Percentiles rank a stretch among this genome's conserved stretches.
Evolutionary conservation across 1,140 invertebrate genomes (phyloP).

Genomic region (Polypedilum pembai): DNA sequence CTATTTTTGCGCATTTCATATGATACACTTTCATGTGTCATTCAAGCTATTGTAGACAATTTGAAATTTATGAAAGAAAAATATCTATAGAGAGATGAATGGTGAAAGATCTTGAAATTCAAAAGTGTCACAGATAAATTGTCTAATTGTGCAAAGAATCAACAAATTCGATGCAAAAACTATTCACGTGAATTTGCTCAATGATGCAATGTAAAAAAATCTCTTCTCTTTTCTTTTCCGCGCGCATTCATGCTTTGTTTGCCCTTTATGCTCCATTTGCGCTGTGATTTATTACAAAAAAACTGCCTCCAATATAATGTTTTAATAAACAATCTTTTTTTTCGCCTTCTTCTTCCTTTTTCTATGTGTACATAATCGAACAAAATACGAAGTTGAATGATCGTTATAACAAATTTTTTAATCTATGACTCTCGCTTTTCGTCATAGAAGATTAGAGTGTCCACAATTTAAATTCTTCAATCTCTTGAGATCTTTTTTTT

Average conservation of each 20-base stretch:
- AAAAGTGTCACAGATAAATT: background rate
- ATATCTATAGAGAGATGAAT: background rate
- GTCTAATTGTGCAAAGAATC: background rate
- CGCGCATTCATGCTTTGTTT: background rate
- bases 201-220: background rate
- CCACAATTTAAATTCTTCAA: no score
- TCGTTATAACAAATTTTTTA: background rate
- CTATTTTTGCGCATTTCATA: constrained; percentile 7
- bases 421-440: no score
- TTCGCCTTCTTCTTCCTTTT: no score
- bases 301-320: background rate
- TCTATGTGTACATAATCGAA: no score
- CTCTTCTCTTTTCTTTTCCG: background rate
- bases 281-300: background rate
- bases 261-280: constrained; percentile 16
- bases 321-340: no score
- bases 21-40: constrained; percentile 6
- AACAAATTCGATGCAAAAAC: background rate
- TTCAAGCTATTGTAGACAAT: background rate
- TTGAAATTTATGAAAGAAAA: background rate
- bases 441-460: no score
- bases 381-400: background rate
- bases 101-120: background rate
- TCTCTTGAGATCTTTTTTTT: background rate
- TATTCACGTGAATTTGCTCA: constrained; percentile 5